Conservation (phyloP, 1,140 invertebrate species). For the Apis dorsata region DNA sequence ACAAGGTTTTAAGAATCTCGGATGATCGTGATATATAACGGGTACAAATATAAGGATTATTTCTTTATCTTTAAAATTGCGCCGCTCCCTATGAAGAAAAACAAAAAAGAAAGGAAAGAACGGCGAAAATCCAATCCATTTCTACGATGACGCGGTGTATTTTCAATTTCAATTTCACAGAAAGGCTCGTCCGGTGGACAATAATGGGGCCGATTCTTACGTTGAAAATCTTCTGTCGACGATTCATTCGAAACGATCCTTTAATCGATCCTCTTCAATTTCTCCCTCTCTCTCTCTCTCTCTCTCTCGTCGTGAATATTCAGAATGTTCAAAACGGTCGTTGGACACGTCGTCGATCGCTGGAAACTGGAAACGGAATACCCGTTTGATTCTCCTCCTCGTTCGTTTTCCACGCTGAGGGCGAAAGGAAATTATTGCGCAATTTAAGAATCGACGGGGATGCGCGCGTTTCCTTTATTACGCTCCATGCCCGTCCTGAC, state of each 20-base stretch:
- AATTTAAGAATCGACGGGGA: not conserved
- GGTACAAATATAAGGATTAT: not conserved
- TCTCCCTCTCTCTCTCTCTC: no score
- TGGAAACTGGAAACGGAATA: not conserved
- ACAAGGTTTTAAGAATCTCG: not conserved
- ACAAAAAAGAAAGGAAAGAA: no score
- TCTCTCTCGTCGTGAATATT: no score
- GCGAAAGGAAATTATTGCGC: slow-evolving; percentile 9
- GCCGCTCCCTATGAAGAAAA: no score
- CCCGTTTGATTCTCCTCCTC: no score
- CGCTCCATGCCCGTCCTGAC: not conserved
- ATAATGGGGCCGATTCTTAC: not conserved
- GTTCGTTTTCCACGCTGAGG: not conserved
- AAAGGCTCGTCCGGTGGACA: slow-evolving; percentile 3
- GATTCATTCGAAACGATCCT: not conserved
- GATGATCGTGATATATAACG: not conserved
- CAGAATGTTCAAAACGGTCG: no score
- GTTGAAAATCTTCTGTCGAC: no score
- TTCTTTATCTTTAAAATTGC: not conserved
- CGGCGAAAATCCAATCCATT: slow-evolving; percentile 43
- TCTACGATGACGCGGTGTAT: slow-evolving; percentile 22
- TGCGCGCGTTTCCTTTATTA: slow-evolving; percentile 1
- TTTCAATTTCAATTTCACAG: not conserved
- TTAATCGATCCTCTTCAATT: no score
- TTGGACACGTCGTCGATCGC: no score